Base-by-base conservation (phyloP, 1,140 invertebrate genomes). In the Drosophila triauraria region DNA sequence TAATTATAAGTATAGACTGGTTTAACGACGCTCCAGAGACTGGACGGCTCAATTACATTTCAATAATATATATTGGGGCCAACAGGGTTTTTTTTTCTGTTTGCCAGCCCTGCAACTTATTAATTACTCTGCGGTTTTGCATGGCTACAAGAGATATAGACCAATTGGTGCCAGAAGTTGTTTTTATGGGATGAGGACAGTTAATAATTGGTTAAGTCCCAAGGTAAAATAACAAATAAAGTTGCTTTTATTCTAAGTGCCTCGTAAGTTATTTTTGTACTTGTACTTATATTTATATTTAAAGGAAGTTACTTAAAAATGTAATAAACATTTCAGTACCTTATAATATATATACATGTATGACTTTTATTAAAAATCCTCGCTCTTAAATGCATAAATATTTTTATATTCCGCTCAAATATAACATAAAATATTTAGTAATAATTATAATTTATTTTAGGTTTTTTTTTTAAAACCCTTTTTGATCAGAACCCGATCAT, bases 1-100 rank as follows among this genome's bases (percentile, higher is more conserved):
- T 75, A 69, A 78, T 82, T 82, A 83, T 78, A 72, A 58, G 65
- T 72, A 72, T 57, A 64, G 68, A 62, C 80, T 75, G 44, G 59
- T 20, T 60, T 68, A 82, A 82, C 77, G 75, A 75, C 53, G 67
- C 80, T 68, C 69, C 35, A 40, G 80, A 79, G 80, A 75, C 32
- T 64, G 35, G 17, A 40, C 8, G 27, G 44, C 54, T 61, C 68
- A 78, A 60, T 48, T 77, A 64, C 71, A 78, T 78, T 75, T 64
- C 56, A 82, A 60, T 57, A 77, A 63, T 63, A 67, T 62, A 78
- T 62, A 61, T 57, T 23, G 35, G 38, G 23, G 35, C 30, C 25
- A 54, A 38, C 47, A 75, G 38, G 10, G n/a, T 32, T 15, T 25
- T 46, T 60, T 44, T 35, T 42, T 46, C 35, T 38, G 5, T 12